phyloP scores from a whole-genome alignment of 1,140 invertebrate species.

The Gryllus bimaculatus region DNA sequence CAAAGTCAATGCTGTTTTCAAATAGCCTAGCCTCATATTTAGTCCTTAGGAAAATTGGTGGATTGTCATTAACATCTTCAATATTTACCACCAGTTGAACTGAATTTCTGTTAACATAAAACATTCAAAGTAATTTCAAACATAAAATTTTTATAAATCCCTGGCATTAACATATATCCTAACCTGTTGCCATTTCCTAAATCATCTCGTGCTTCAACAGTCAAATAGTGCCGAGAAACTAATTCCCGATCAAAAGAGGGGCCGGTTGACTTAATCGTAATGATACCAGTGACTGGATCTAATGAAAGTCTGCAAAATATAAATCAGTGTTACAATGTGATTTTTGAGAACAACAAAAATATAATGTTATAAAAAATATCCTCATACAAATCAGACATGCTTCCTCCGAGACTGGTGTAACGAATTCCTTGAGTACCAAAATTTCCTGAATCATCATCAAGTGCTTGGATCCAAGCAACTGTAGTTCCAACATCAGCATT shows the following conservation, averaged over 20 bases:
- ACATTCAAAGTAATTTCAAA: background rate
- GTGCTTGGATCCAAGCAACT: constrained; percentile 70
- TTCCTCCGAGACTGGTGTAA: constrained; percentile 72
- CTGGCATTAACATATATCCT: background rate
- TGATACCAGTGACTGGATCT: constrained; percentile 68
- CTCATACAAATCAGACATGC: constrained; percentile 69
- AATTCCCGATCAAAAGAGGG: constrained; percentile 79
- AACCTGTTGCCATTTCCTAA: constrained; percentile 70
- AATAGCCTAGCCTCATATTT: constrained; percentile 74
- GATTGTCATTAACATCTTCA: constrained; percentile 82
- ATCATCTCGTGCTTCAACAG: constrained; percentile 84
- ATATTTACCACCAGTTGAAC: constrained; percentile 77
- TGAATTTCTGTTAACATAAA: constrained; percentile 49
- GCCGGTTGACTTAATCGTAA: constrained; percentile 68
- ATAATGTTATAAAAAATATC: background rate
- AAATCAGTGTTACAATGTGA: background rate
- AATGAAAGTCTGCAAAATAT: constrained; percentile 57
- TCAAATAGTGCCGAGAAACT: constrained; percentile 76
- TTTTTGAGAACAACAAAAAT: background rate
- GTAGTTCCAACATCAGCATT: constrained; percentile 74
- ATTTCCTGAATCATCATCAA: constrained; percentile 74
- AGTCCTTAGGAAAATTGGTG: constrained; percentile 68
- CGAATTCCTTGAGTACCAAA: constrained; percentile 78
- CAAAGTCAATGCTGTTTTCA: constrained; percentile 72
- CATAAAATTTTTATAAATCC: too few relatives aligned